Conservation (phyloP, 1,140 invertebrate species). For the Nilaparvata lugens region DNA sequence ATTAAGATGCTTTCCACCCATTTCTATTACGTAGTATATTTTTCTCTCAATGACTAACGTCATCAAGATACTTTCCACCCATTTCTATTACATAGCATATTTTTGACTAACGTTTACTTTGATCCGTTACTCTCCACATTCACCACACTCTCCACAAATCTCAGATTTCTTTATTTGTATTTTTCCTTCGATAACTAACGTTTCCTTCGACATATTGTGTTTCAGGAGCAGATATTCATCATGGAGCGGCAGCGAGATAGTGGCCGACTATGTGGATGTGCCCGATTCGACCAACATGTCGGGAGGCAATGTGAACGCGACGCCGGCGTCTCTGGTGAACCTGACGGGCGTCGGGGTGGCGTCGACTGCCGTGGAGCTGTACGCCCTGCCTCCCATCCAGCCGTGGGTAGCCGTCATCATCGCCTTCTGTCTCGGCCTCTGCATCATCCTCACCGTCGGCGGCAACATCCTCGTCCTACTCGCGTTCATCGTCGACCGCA, state of each 20-base stretch:
- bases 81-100: neutral
- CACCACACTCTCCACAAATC: neutral
- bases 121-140: neutral
- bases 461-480: conserved; percentile 95
- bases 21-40: neutral
- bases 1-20: neutral
- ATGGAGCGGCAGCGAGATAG: conserved; percentile 14
- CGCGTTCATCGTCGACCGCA: conserved; percentile 93
- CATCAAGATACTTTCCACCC: neutral
- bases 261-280: conserved; percentile 10
- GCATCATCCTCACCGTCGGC: conserved; percentile 84
- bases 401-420: conserved; percentile 88
- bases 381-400: conserved; percentile 71
- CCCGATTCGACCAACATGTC: neutral
- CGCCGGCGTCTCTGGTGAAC: conserved; percentile 4
- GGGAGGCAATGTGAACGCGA: conserved; percentile 16
- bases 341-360: neutral
- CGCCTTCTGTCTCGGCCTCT: conserved; percentile 77
- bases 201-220: too few relatives aligned
- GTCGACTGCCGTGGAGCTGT: conserved; percentile 34
- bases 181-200: neutral
- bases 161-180: neutral
- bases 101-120: neutral
- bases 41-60: neutral
- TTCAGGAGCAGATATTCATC: conserved; percentile 10